These are phyloP conservation scores for Nymphalis c-album DNA, from an alignment of 2,888 invertebrate genomes.

Conservation along the genomic window DNA sequence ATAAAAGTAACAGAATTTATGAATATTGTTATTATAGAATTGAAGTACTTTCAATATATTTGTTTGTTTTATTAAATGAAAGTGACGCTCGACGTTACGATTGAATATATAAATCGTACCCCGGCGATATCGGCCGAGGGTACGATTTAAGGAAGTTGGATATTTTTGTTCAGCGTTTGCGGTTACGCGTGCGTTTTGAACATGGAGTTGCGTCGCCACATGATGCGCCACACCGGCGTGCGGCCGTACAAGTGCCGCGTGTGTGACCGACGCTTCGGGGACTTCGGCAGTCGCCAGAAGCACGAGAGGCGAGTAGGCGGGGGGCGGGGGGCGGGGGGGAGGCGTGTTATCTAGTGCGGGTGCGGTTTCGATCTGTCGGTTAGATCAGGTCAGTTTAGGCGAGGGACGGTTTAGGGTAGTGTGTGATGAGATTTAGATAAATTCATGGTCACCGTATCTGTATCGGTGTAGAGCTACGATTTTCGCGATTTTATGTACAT, in stretches of 20 bases:
- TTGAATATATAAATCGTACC: no score
- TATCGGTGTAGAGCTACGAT: background rate
- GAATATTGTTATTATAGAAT: no score
- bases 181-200: conserved; percentile 59
- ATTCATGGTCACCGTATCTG: background rate
- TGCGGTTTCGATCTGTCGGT: conserved; percentile 8
- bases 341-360: background rate
- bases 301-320: conserved; percentile 68
- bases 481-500: background rate
- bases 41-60: no score
- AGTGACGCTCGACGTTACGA: no score
- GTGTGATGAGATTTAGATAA: background rate
- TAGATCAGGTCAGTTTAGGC: conserved; percentile 7
- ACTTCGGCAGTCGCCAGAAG: conserved; percentile 75
- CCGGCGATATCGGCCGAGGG: no score
- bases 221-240: conserved; percentile 75
- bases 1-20: no score
- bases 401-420: background rate
- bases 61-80: no score
- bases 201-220: conserved; percentile 67
- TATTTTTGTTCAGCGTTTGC: conserved; percentile 49
- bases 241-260: conserved; percentile 75
- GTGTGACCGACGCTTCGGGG: conserved; percentile 72
- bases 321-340: background rate
- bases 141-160: background rate